phyloP scores from a whole-genome alignment of 2,888 invertebrate species.

The Hipparchia semele region DNA sequence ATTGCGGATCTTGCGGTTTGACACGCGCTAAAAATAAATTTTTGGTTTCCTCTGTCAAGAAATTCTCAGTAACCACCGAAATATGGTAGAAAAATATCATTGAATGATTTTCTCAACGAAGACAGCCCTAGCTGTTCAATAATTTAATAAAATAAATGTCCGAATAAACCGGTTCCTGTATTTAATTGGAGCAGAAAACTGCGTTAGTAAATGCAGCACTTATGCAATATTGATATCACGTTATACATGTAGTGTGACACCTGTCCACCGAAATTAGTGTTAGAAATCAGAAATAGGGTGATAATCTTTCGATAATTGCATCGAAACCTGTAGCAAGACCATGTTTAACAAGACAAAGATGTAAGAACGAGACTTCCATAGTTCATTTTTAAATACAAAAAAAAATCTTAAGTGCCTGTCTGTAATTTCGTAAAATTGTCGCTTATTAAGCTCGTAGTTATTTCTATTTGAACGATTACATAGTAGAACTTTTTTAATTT shows the following conservation, averaged over 20 bases:
- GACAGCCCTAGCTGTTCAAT: slow-evolving; percentile 24
- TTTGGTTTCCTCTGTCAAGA: no score
- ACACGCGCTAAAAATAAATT: no score
- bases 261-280: slow-evolving; percentile 61
- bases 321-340: slow-evolving; percentile 25
- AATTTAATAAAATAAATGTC: slow-evolving; percentile 36
- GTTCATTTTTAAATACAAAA: neutral
- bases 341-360: slow-evolving; percentile 19
- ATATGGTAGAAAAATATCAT: neutral
- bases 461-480: no score
- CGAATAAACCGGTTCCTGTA: slow-evolving; percentile 60
- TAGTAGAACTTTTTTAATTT: no score
- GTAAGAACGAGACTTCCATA: neutral
- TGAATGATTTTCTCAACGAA: neutral
- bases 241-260: slow-evolving; percentile 53
- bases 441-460: no score
- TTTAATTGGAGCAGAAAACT: slow-evolving; percentile 72
- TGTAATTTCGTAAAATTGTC: no score
- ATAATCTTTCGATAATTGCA: slow-evolving; percentile 48
- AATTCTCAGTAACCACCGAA: no score
- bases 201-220: slow-evolving; percentile 48
- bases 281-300: slow-evolving; percentile 52
- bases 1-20: no score
- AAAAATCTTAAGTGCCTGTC: no score
- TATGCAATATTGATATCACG: slow-evolving; percentile 57